phyloP scores from a whole-genome alignment of 35 echinoderm and acorn worm genomes.

The Chiridota heheva region DNA sequence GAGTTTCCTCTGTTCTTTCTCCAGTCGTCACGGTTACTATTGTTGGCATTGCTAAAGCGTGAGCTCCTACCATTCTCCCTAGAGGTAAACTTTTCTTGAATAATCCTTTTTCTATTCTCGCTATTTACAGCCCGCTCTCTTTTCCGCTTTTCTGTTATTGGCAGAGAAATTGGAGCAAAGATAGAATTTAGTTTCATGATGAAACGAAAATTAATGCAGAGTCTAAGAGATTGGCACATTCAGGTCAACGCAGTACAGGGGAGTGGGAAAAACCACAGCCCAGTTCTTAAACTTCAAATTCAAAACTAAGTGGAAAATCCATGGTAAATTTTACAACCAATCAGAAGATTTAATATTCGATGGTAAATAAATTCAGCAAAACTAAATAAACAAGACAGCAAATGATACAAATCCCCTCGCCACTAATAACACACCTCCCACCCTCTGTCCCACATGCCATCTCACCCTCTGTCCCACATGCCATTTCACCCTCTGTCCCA shows the following conservation, averaged over 20 bases:
- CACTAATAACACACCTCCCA: too few relatives aligned
- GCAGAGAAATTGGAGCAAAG: background rate
- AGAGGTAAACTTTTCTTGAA: constrained; percentile 63
- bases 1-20: constrained; percentile 54
- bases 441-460: too few relatives aligned
- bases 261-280: background rate
- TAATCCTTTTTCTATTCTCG: constrained; percentile 67
- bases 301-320: background rate
- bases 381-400: too few relatives aligned
- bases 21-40: constrained; percentile 37
- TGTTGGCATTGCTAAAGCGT: constrained; percentile 45
- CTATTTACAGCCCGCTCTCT: constrained; percentile 73
- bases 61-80: constrained; percentile 61
- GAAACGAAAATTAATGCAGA: background rate
- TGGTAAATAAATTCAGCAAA: too few relatives aligned
- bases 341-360: too few relatives aligned
- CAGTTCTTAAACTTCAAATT: background rate
- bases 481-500: too few relatives aligned
- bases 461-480: too few relatives aligned
- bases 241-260: background rate
- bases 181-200: background rate
- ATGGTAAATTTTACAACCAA: background rate
- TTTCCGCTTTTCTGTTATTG: constrained; percentile 61
- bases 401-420: too few relatives aligned
- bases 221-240: background rate